Base-by-base conservation (phyloP, 2,113 vertebrate genomes). In the Pycnonotus jocosus region DNA sequence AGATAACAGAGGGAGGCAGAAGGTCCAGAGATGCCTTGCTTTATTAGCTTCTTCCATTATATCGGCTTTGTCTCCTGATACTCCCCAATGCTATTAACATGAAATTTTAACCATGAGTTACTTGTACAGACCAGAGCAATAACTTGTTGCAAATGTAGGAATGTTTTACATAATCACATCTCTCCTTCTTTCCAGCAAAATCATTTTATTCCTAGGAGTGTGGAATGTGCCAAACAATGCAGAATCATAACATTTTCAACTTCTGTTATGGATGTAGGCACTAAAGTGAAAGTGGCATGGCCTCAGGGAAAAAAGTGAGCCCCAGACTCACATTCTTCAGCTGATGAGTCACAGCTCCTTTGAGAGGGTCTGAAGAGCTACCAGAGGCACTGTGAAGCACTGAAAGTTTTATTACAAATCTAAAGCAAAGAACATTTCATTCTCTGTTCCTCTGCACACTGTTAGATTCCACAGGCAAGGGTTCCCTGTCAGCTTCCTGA, bases 331-430 rank as follows among this genome's bases (percentile, higher is more conserved):
- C 6, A 47, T 86, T 83, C 51, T 88, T 90, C 60, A 86, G 33
- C 16, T 84, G 54, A 78, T 90, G 72, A 86, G 22, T 78, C 42
- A 78, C 47, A 74, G 13, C 47, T 78, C 81, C 72, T 90, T 62
- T 71, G 72, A 78, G 72, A 71, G 44, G 11, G 24, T 83, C 42
- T 81, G 57, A 96, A 84, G 48, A 93, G 35, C 27, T 86, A 77
- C 44, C 35, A 92, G 79, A 86, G 42, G 23, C 37, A 71, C 51
- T 42, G 28, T 40, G 64, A 92, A 82, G 30, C 56, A 54, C 71
- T 92, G 76, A 71, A 94, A 93, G 18, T 89, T 81, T 86, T 88
- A 86, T 88, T 91, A 30, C 27, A 71, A 58, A 15, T 90, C 72
- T 84, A 81, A 94, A 86, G 12, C 24, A 86, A 81, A 70, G 47